Conservation (phyloP, 2,113 vertebrate genomes). For the Ramphastos sulfuratus region DNA sequence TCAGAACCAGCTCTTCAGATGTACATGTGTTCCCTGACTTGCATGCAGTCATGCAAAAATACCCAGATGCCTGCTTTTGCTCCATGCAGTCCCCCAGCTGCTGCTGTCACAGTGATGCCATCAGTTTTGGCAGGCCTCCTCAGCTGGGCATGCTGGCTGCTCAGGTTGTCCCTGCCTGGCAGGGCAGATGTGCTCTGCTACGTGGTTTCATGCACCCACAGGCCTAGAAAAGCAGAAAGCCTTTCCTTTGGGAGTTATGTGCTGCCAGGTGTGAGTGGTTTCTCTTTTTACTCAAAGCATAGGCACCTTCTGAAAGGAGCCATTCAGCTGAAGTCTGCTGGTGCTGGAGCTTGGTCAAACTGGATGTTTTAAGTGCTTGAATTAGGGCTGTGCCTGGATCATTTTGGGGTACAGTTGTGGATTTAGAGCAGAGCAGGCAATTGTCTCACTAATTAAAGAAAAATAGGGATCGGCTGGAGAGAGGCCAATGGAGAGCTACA, state of each 20-base stretch:
- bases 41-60: background rate
- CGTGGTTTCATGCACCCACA: background rate
- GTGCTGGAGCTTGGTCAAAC: background rate
- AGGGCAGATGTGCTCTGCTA: background rate
- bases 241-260: background rate
- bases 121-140: background rate
- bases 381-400: background rate
- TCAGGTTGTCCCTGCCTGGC: background rate
- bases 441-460: background rate
- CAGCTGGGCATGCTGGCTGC: background rate
- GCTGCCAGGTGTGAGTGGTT: background rate
- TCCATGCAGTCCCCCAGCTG: background rate
- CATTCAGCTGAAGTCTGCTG: background rate
- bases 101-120: background rate
- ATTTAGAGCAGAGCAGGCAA: background rate
- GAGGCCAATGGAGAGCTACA: no score
- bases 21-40: background rate
- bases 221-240: background rate
- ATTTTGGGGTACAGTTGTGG: background rate
- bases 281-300: background rate
- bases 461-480: no score
- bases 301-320: background rate
- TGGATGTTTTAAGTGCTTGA: background rate
- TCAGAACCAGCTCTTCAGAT: background rate
- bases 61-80: background rate